Percentiles rank a stretch among this genome's conserved stretches.
These are phyloP conservation scores for Penaeus japonicus DNA, from an alignment of 1,140 invertebrate genomes.

Conservation along the genomic window DNA sequence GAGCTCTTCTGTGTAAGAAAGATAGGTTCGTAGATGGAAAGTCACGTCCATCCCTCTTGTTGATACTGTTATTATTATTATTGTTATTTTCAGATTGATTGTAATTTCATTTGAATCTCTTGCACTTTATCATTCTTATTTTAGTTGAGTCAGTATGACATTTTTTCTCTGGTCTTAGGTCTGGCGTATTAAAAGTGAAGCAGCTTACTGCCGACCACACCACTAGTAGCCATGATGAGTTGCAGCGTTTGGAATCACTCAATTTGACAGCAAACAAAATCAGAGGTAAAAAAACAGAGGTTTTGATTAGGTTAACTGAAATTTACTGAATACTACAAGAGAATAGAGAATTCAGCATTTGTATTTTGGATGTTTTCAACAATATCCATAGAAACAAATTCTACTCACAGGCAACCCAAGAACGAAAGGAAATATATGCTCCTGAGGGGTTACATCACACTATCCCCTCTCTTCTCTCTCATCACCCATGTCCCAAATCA, in stretches of 20 bases:
- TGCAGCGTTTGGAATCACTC: conserved; percentile 63
- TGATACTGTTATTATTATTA: neutral
- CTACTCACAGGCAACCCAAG: no score
- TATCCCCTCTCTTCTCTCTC: no score
- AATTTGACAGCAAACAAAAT: conserved; percentile 62
- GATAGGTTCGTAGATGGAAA: conserved; percentile 70
- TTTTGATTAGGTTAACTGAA: neutral
- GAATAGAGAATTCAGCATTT: no score
- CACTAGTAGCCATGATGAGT: conserved; percentile 75
- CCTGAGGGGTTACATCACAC: no score
- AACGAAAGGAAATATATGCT: no score
- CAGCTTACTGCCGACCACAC: conserved; percentile 87
- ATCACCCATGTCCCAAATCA: no score
- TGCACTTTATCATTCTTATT: neutral
- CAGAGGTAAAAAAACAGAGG: conserved; percentile 18
- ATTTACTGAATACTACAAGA: neutral
- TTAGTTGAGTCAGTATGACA: neutral
- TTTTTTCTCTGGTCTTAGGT: conserved; percentile 24
- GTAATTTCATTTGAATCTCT: neutral
- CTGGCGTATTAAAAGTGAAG: conserved; percentile 78
- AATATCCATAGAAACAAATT: no score
- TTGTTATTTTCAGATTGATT: neutral
- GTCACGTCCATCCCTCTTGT: neutral
- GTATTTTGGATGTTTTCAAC: no score
- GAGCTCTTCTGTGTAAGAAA: conserved; percentile 82